These are phyloP conservation scores for Pedetes capensis DNA, from an alignment of 2,113 vertebrate species.

Conservation along the genomic window DNA sequence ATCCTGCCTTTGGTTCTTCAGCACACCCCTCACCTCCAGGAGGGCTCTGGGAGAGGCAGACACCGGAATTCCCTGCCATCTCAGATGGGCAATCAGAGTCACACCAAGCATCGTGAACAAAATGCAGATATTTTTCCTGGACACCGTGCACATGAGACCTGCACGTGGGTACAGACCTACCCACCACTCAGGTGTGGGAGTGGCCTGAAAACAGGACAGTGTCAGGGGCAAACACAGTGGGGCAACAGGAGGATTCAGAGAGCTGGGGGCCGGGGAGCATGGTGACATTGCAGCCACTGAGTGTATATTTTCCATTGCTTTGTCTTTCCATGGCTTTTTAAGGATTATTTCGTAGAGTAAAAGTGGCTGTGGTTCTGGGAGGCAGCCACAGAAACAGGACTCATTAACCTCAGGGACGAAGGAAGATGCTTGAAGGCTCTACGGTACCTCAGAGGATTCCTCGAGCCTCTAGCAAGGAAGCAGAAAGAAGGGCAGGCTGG, in stretches of 20 bases:
- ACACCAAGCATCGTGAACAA: neutral
- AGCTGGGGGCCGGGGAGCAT: rapidly evolving
- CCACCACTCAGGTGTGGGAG: neutral
- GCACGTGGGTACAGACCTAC: neutral
- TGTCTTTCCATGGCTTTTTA: neutral
- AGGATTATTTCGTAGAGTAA: neutral
- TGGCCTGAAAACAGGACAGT: neutral
- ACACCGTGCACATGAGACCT: too few relatives aligned
- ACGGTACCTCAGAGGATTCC: neutral
- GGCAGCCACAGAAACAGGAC: neutral
- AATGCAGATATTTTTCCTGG: neutral
- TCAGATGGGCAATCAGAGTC: neutral
- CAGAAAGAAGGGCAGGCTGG: neutral
- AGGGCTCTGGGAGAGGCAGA: neutral
- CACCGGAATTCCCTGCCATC: neutral
- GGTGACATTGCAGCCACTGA: neutral
- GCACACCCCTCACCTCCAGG: neutral
- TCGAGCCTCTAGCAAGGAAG: neutral
- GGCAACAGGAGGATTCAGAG: neutral
- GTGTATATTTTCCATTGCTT: neutral
- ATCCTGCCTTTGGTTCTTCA: neutral
- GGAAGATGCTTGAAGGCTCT: neutral
- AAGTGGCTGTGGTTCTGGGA: neutral
- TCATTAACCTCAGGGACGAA: neutral
- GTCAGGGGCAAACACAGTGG: neutral